Evolutionary conservation across 2,797 vertebrate genomes (phyloP).

Genomic region (Propithecus deckenii): DNA sequence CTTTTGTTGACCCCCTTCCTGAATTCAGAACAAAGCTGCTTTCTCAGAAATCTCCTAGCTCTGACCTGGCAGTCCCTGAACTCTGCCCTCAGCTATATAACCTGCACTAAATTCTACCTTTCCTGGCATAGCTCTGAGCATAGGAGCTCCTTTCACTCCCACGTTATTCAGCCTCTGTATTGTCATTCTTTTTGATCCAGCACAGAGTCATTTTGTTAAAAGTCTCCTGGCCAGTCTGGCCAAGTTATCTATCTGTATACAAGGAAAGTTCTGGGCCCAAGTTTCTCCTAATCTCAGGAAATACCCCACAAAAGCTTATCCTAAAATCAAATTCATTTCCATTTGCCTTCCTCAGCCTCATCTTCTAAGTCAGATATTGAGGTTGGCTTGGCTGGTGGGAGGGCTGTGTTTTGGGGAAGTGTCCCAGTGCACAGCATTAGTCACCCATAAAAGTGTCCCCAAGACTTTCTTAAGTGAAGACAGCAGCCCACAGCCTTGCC

Average conservation of each 20-base stretch:
- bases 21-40: background rate
- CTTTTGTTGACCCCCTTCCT: background rate
- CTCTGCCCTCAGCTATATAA: background rate
- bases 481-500: background rate
- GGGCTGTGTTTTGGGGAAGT: background rate
- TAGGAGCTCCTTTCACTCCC: background rate
- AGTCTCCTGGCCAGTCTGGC: background rate
- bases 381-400: background rate
- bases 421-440: background rate
- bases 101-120: background rate
- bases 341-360: background rate
- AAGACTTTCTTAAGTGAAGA: background rate
- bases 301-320: background rate
- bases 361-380: background rate
- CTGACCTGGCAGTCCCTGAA: background rate
- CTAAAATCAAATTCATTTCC: background rate
- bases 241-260: background rate
- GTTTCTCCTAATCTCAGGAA: background rate
- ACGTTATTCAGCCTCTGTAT: background rate
- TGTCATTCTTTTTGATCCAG: slow-evolving; percentile 18
- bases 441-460: background rate
- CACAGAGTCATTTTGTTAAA: background rate
- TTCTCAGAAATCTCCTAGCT: background rate
- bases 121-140: background rate
- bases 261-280: background rate